Base-by-base conservation (phyloP, 2,888 invertebrate species). In the Frankliniella intonsa region DNA sequence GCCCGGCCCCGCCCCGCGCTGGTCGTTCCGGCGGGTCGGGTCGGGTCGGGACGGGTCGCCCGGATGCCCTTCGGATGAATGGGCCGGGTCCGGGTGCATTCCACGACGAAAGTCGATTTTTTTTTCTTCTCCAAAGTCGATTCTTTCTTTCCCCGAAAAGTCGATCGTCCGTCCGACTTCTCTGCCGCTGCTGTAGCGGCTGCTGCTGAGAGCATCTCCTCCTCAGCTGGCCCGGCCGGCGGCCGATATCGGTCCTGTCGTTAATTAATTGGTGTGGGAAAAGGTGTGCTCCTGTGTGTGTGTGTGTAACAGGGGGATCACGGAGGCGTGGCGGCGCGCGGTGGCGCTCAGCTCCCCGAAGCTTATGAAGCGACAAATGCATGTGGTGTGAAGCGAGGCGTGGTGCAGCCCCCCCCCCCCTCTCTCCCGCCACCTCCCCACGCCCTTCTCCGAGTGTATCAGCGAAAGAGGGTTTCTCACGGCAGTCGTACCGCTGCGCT, bases 231-330 rank as follows among this genome's bases (percentile, higher is more conserved):
- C n/a, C n/a, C 55, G 55, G 55, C 55, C 55, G 55, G 14, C 38
- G 5, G 38, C 38, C 38, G 38, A 2, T 38, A 38, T 38, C 38
- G 38, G 38, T 38, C 38, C 5, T 38, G 38, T 62, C 62, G n/a
- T 62, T 76, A 76, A 76, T 76, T 22, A 76, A 76, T 25, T 76
- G 69, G 25, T 76, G 69, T 76, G 69, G 69, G 69, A 25, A 76
- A 22, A 38, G 38, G 38, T 38, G 38, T 38, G 38, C 38, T n/a
- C n/a, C 55, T 55, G 3, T 1, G 14, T 11, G 55, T 17, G 55
- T 11, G 11, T 55, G 14, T 55, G 14, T 55, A n/a, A n/a, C n/a
- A n/a, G 38, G 38, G 38, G 38, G 17, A 19, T 19, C 55, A 19
- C 55, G 55, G 55, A 38, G 55, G 55, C 55, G 55, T 55, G 17